Base-by-base conservation (phyloP, 1,140 invertebrate species). In the Eurosta solidaginis region DNA sequence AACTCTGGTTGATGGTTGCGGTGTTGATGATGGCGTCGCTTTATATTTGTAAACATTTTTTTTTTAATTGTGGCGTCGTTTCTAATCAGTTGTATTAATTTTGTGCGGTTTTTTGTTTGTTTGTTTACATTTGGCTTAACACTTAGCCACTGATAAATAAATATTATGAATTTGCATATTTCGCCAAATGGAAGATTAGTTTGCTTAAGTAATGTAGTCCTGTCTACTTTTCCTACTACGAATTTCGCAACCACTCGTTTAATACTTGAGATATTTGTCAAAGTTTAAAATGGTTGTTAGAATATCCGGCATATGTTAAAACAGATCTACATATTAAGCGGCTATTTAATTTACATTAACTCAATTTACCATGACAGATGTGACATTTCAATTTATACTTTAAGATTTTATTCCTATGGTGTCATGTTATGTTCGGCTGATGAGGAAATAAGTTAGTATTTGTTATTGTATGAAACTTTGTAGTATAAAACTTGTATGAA, bases 11-110 rank as follows among this genome's bases (percentile, higher is more conserved):
- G 59, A 9, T 10, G 59, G 9, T 20, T 27, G 25, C 54, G 3
- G 27, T 27, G 27, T 59, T 59, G 54, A 59, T n/a, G 27, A 29
- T 33, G 17, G 22, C 22, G 33, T 40, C 10, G 17, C 17, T 36
- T 40, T n/a, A 68, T 68, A 68, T 63, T 68, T n/a, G n/a, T n/a
- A 68, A 40, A 40, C 22, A 47, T 14, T 47, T 47, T 47, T 47
- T 12, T 47, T 17, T 47, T 17, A 29, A 1, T 10, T 68, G 33
- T 68, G 59, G 59, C 33, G 59, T 4, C 25, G 14, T 68, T 68
- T 33, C 59, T 68, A 68, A 68, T 68, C 59, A 68, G 14, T 40
- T 68, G 36, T 68, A 68, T 20, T 68, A 42, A 4, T 33, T 68
- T 2, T 40, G 59, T 68, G 33, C 22, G 59, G 33, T 40, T 40